phyloP scores from a whole-genome alignment of 92 coral and sea anemone genomes.

The Phenganax stokvisi region DNA sequence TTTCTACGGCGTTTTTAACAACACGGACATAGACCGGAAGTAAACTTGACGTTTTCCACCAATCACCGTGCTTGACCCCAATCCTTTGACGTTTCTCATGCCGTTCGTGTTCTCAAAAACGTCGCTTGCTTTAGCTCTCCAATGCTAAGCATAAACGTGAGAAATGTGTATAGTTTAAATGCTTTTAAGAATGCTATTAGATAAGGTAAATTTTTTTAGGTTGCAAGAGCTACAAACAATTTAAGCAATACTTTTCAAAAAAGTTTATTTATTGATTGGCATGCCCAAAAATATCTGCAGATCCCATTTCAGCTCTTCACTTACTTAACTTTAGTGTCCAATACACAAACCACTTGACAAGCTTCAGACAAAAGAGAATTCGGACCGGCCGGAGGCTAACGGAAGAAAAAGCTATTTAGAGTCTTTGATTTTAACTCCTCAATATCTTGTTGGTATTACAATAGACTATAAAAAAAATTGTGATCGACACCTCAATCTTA shows the following conservation, averaged over 20 bases:
- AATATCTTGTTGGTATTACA: no score
- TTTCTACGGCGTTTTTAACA: neutral
- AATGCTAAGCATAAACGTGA: neutral
- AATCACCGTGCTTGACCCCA: no score
- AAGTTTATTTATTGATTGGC: neutral
- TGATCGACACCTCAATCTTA: no score
- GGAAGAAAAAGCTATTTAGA: neutral
- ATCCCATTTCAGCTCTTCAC: slow-evolving; percentile 1
- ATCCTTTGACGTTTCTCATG: no score
- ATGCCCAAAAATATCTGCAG: neutral
- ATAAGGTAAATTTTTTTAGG: neutral
- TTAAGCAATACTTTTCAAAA: neutral
- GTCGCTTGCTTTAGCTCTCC: no score
- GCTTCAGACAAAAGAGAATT: slow-evolving; percentile 90
- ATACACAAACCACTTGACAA: slow-evolving; percentile 89
- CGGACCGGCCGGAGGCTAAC: slow-evolving; percentile 96
- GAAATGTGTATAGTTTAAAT: neutral
- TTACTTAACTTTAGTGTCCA: slow-evolving; percentile 89
- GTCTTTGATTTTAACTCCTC: no score
- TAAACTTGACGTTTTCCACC: no score
- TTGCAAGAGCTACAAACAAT: neutral
- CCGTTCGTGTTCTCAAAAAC: no score
- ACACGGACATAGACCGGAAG: no score
- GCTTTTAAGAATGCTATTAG: neutral
- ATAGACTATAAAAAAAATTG: no score